phyloP scores from a whole-genome alignment of 2,797 vertebrate species.

The Chaunax sp. region DNA sequence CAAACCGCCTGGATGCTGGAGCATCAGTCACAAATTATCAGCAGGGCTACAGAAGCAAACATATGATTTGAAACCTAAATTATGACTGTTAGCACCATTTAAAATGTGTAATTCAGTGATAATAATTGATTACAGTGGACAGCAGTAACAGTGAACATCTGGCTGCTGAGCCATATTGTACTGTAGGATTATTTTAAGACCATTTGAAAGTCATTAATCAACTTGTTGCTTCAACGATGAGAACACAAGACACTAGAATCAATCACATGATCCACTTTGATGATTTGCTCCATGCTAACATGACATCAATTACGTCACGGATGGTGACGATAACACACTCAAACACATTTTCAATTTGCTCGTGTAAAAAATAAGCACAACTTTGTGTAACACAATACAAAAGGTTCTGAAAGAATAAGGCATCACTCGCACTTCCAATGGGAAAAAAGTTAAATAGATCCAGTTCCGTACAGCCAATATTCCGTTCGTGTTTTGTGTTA shows the following conservation, averaged over 20 bases:
- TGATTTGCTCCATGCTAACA: not conserved
- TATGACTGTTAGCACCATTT: slow-evolving; percentile 1
- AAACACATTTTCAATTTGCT: not conserved
- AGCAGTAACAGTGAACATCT: not conserved
- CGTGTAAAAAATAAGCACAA: not conserved
- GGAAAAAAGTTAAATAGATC: too few species aligned
- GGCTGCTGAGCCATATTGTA: not conserved
- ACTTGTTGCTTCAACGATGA: not conserved
- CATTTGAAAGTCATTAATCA: not conserved
- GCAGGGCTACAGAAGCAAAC: not conserved
- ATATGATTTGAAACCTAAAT: not conserved
- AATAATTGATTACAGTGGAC: not conserved
- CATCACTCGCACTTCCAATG: too few species aligned
- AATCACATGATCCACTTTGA: not conserved
- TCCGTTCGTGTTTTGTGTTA: too few species aligned
- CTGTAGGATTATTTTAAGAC: not conserved
- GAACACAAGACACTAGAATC: not conserved
- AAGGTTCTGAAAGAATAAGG: too few species aligned
- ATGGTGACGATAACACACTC: too few species aligned
- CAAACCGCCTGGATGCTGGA: too few species aligned
- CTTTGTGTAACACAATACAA: too few species aligned
- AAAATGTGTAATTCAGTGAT: not conserved
- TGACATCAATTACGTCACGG: not conserved
- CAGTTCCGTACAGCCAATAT: too few species aligned
- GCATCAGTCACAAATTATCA: not conserved